Conservation (phyloP, 2,888 invertebrate species). For the Lepidochrysops patricia region DNA sequence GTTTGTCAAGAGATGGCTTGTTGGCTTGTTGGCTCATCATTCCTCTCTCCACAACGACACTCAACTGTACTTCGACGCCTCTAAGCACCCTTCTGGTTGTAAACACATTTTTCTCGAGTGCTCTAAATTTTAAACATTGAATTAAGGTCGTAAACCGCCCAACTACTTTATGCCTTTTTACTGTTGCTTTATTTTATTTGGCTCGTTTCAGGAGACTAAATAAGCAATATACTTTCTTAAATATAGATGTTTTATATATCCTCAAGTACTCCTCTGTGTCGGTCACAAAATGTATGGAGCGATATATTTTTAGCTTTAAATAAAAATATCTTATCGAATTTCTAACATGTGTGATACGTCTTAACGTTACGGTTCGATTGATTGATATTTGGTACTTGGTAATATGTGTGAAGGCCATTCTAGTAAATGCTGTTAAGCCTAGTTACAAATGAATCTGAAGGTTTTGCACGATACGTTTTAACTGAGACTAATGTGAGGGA, state of each 20-base stretch:
- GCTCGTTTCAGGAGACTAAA: background rate
- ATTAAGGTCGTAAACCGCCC: conserved; percentile 3
- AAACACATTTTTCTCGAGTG: background rate
- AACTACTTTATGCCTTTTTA: background rate
- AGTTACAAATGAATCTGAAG: background rate
- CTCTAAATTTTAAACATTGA: conserved; percentile 9
- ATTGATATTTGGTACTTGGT: background rate
- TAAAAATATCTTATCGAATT: too few species aligned
- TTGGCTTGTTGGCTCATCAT: conserved; percentile 1
- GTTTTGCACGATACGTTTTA: background rate
- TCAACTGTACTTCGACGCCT: conserved; percentile 9
- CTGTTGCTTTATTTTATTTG: background rate
- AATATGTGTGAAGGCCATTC: background rate
- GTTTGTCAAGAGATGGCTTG: background rate
- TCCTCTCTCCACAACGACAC: background rate
- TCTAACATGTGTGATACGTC: too few species aligned
- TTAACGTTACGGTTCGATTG: background rate
- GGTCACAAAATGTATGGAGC: too few species aligned
- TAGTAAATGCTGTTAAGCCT: background rate
- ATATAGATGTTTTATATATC: too few species aligned
- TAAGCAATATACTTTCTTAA: background rate
- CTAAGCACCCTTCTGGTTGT: background rate
- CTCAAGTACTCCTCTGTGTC: too few species aligned
- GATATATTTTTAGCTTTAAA: too few species aligned
- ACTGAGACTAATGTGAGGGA: background rate